Conservation (phyloP, 2,113 vertebrate genomes). For the Neofelis nebulosa region DNA sequence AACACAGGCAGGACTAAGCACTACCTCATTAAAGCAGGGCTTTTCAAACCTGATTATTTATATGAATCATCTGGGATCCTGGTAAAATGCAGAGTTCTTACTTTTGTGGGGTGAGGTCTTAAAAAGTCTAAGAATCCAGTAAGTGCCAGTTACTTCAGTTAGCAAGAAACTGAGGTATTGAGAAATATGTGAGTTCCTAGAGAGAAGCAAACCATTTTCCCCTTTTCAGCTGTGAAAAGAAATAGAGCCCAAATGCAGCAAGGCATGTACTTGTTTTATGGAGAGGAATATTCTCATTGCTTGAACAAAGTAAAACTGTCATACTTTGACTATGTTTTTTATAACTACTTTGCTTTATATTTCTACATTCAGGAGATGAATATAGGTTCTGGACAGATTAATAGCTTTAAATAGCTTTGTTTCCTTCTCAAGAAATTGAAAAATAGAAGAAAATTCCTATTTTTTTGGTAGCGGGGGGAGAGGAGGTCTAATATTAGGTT, state of each 20-base stretch:
- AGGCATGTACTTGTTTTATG: neutral
- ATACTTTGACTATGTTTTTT: neutral
- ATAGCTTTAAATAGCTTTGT: neutral
- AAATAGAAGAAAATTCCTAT: neutral
- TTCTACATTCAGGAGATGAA: neutral
- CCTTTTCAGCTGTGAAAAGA: neutral
- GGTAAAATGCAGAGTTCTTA: slow-evolving; percentile 15
- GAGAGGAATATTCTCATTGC: neutral
- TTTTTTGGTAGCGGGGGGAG: neutral
- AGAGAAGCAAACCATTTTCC: neutral
- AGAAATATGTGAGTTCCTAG: neutral
- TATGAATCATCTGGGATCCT: neutral
- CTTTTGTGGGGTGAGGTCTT: neutral
- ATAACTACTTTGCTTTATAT: neutral
- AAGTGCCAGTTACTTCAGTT: neutral
- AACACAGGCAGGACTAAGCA: neutral
- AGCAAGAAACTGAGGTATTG: neutral
- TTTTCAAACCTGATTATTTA: neutral
- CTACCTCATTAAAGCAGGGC: neutral
- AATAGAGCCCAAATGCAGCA: neutral
- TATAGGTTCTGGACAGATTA: neutral
- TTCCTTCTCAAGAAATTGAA: slow-evolving; percentile 13
- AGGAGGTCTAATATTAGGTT: neutral
- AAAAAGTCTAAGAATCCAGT: neutral
- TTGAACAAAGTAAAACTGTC: neutral